Percentiles rank a stretch among this genome's conserved stretches.
Evolutionary conservation across 2,888 invertebrate genomes (phyloP).

Genomic region (Nomada fucata): DNA sequence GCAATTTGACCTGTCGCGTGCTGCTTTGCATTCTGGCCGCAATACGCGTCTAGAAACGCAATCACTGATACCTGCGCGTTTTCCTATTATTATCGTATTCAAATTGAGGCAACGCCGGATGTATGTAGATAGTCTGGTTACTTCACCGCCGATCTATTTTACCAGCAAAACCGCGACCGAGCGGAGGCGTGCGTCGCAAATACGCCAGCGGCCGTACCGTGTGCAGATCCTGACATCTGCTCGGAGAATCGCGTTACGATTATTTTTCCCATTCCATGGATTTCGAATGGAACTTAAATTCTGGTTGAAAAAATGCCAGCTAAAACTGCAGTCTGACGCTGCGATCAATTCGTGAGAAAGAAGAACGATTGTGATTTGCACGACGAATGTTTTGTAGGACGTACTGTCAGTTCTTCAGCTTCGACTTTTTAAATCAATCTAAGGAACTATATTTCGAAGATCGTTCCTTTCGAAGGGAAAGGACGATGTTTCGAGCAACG

Average conservation of each 20-base stretch:
- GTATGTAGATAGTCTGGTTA: constrained; percentile 40
- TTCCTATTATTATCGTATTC: constrained; percentile 70
- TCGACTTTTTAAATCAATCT: too few relatives aligned
- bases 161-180: constrained; percentile 13
- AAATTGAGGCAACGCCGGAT: constrained; percentile 66
- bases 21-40: constrained; percentile 48
- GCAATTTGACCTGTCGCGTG: constrained; percentile 42
- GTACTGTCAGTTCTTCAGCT: too few relatives aligned
- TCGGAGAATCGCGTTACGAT: neutral
- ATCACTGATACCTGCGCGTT: constrained; percentile 22
- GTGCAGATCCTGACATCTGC: constrained; percentile 13
- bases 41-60: neutral
- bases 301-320: too few relatives aligned
- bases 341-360: too few relatives aligned
- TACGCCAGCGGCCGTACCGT: constrained; percentile 3
- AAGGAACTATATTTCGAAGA: too few relatives aligned
- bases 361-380: too few relatives aligned
- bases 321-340: too few relatives aligned
- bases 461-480: too few relatives aligned
- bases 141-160: constrained; percentile 41
- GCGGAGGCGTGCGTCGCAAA: constrained; percentile 3
- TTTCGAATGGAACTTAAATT: too few relatives aligned
- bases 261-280: neutral
- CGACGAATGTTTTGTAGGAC: too few relatives aligned
- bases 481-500: too few relatives aligned